phyloP scores from a whole-genome alignment of 2,797 vertebrate genomes.

The Botia kubotai region DNA sequence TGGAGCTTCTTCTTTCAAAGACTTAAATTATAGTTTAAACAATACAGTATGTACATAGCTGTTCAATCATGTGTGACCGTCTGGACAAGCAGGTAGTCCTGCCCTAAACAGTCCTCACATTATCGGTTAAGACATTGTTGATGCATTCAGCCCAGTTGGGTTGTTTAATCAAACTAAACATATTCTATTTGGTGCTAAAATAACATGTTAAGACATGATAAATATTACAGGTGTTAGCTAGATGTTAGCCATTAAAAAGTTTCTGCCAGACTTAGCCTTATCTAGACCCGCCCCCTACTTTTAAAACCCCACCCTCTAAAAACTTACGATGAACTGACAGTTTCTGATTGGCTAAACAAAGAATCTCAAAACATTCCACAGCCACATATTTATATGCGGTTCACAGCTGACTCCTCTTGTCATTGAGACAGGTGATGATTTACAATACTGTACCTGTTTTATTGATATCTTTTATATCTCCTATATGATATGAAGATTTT shows the following conservation, averaged over 20 bases:
- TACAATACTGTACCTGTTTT: no score
- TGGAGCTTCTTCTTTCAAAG: background rate
- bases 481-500: no score
- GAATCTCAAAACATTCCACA: background rate
- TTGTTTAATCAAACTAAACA: background rate
- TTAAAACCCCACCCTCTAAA: background rate
- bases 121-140: background rate
- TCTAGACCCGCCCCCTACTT: background rate
- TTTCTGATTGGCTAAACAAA: background rate
- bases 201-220: background rate
- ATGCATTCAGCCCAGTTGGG: no score
- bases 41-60: background rate
- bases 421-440: no score
- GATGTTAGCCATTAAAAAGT: no score
- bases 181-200: background rate
- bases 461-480: no score
- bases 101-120: background rate
- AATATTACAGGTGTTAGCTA: no score
- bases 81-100: background rate
- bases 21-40: background rate
- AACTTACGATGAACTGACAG: background rate
- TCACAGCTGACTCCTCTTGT: no score
- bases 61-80: background rate
- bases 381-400: no score
- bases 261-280: no score